A percentile compares a stretch with the other conserved stretches of the same genome.
Conservation (phyloP, 2,113 vertebrate genomes). For the Stegastes partitus region DNA sequence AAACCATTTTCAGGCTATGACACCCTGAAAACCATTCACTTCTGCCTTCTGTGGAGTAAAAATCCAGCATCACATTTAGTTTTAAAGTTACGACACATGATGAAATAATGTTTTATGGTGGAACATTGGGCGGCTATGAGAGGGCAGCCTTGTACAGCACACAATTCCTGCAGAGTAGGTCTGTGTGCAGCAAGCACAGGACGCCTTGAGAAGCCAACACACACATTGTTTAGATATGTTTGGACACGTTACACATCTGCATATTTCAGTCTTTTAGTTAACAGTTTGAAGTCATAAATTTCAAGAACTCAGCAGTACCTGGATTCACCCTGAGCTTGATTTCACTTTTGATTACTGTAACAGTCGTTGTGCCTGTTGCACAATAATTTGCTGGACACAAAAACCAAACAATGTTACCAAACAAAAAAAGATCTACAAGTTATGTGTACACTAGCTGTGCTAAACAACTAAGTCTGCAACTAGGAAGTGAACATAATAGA, state of each 20-base stretch:
- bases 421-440: too few relatives aligned
- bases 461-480: too few relatives aligned
- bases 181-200: constrained; percentile 40
- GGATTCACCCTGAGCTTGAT: too few relatives aligned
- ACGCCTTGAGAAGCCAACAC: constrained; percentile 28
- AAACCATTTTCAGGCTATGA: constrained; percentile 55
- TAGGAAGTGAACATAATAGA: too few relatives aligned
- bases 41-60: constrained; percentile 38
- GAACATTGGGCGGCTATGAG: constrained; percentile 27
- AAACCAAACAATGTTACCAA: too few relatives aligned
- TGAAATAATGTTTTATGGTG: constrained; percentile 53
- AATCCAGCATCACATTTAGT: constrained; percentile 40
- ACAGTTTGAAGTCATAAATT: too few relatives aligned
- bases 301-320: too few relatives aligned
- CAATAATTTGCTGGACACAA: too few relatives aligned
- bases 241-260: constrained; percentile 22
- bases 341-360: too few relatives aligned
- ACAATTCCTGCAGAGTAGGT: constrained; percentile 28
- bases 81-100: constrained; percentile 31
- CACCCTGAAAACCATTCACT: constrained; percentile 56
- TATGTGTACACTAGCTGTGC: too few relatives aligned
- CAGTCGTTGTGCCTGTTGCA: too few relatives aligned
- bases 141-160: constrained; percentile 37
- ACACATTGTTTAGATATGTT: constrained; percentile 59
- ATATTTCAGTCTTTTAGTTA: not conserved